Base-by-base conservation (phyloP, 2,113 vertebrate genomes). In the Centropus bengalensis region DNA sequence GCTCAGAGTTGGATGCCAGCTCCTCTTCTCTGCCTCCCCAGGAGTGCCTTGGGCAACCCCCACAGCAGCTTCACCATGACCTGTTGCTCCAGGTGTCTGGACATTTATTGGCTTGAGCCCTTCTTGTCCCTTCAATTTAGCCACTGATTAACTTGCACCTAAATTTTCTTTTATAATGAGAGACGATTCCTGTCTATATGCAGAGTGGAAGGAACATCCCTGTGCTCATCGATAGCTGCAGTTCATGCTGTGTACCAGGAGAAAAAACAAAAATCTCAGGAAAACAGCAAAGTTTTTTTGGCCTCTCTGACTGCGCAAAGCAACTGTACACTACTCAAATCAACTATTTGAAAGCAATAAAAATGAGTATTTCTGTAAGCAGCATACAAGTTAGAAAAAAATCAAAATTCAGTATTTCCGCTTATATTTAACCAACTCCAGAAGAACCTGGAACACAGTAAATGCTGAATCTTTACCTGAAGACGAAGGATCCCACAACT, bases 171-270 rank as follows among this genome's bases (percentile, higher is more conserved):
- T 32, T 68, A 49, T 44, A 58, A 54, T 0, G 4, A 66, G 66
- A 63, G 42, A 33, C 0, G 0, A 60, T 15, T 52, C 42, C 16
- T 3, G 0, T 24, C 56, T n/a, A 20, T 22, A 22, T 1, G 5
- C 15, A 4, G 27, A 47, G 56, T 3, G 2, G 18, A 9, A 88
- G 60, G 21, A 8, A 38, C 33, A 32, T 11, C 55, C 42, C 28
- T 32, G 21, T n/a, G 33, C 28, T 52, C 38, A 4, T 1, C 30
- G 27, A 59, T 23, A 79, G 70, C 8, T 3, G 1, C n/a, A 55
- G 66, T n/a, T 85, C 40, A 40, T 16, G 8, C 33, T 62, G 78
- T n/a, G 51, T 87, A 91, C 69, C 64, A 71, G 33, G 24, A 63
- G 20, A 9, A 38, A 42, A 85, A 67, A 10, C 10, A 45, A 44